Base-by-base conservation (phyloP, 2,888 invertebrate genomes). In the Incurvaria masculella region DNA sequence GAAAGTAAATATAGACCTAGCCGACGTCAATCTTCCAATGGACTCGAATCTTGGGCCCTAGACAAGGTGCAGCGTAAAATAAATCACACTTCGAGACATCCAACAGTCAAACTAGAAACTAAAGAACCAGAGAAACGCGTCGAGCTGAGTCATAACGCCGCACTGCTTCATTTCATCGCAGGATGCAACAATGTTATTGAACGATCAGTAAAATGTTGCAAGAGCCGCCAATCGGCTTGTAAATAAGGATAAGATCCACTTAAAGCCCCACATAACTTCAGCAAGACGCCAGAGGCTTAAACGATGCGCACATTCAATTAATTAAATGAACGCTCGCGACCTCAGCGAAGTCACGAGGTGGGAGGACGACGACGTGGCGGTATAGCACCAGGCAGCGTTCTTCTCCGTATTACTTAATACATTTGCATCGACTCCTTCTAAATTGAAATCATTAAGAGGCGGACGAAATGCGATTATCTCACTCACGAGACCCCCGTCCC, bases 401-500 rank as follows among this genome's bases (percentile, higher is more conserved):
- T 57, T 58, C 58, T 55, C 17, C 33, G 33, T 33, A 60, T 61
- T 61, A 61, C 64, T 62, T 68, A 68, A 66, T 68, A 64, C 67
- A 74, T 73, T 71, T 69, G 65, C 72, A 72, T 71, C 63, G 61
- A 61, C 60, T 68, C 69, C 66, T 70, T 72, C 72, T 73, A 73
- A 75, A 72, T 68, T 69, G 68, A 68, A 72, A 73, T 74, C 74
- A 73, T 75, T 75, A 73, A 74, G 64, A 67, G 65, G 40, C 56
- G 52, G 56, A 59, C 59, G 41, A 21, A 19, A 41, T 43, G 41
- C 64, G 78, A 76, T 79, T 74, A 79, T 79, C 79, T 73, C 59
- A 59, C 74, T 76, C 79, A 76, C 79, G 76, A 72, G 68, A 59
- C 27, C 63, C 61, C 61, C 33, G 3, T 14, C 4, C 33, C 33